Evolutionary conservation across 2,888 invertebrate genomes (phyloP), one percentile per base, ranked within the genome.

Genomic region (Cephus nigrinus): DNA sequence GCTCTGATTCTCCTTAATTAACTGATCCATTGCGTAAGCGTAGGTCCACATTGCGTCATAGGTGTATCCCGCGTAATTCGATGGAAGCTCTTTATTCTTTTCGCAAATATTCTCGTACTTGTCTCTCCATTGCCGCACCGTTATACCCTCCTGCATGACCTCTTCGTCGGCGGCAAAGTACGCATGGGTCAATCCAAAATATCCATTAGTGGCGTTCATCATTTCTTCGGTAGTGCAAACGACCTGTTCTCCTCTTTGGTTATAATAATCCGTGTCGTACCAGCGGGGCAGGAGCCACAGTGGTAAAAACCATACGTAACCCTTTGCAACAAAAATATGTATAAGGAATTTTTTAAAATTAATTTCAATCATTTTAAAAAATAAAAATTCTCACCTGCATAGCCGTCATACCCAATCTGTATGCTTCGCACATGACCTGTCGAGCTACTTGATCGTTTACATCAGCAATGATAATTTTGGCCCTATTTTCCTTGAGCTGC

Each of bases 231-330:
- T 93, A 0, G 93, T 93, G 86, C 96, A 96, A 9, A 93, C 93
- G 23, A 94, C 92, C 33, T 85, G 89, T 82, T 93, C 93, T 72
- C 92, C 85, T 81, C 86, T 84, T 30, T 84, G 76, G 81, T 93
- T 93, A 84, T 92, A 92, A 34, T 89, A 90, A 80, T 93, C 93
- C 0, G 94, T 94, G 82, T 94, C 92, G 87, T 93, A 94, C 95
- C 95, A 95, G 81, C 93, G 91, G 3, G 92, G 89, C 11, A 93
- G 93, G 32, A 96, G 92, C 95, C 96, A 95, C 68, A 94, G 93
- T 0, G 98, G 97, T 78, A 98, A 92, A 88, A 98, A 96, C 98
- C 98, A 98, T 3, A 96, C 96, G 90, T 96, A 96, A 69, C 96
- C 96, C 83, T 95, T 91, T 40, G 34, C 76, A 74, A n/a, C 36